Conservation (phyloP, 2,888 invertebrate genomes). For the Caenorhabditis parvicauda region DNA sequence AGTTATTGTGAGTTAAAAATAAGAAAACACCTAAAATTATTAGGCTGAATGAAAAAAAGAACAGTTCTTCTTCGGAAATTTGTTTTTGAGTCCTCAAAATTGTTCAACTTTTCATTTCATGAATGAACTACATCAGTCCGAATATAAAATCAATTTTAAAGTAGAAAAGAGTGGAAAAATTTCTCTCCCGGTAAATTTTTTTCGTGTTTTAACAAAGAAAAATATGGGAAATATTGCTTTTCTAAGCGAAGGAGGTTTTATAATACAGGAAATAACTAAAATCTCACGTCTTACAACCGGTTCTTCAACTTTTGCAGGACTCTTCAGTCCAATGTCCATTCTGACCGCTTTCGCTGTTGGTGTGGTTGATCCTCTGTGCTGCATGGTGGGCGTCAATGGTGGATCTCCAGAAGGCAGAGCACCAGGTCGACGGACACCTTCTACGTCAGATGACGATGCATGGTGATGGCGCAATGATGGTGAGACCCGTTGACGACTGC, state of each 20-base stretch:
- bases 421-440: too few species aligned
- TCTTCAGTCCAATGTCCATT: constrained; percentile 26
- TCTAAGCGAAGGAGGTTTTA: neutral
- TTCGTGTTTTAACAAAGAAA: neutral
- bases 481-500: neutral
- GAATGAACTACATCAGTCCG: too few species aligned
- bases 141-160: too few species aligned
- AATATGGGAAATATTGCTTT: neutral
- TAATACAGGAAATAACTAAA: neutral
- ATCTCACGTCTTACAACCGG: constrained; percentile 7
- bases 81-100: too few species aligned
- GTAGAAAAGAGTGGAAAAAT: too few species aligned
- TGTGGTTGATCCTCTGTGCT: neutral
- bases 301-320: constrained; percentile 1
- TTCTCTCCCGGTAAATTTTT: too few species aligned
- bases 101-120: too few species aligned
- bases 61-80: too few species aligned
- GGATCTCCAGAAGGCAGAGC: too few species aligned
- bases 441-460: neutral
- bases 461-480: neutral
- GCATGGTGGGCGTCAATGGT: constrained; percentile 1
- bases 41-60: too few species aligned
- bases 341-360: constrained; percentile 13
- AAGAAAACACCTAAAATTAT: too few species aligned
- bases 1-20: too few species aligned